Conservation (phyloP, 2,797 vertebrate species). For the Crenuchus spilurus region DNA sequence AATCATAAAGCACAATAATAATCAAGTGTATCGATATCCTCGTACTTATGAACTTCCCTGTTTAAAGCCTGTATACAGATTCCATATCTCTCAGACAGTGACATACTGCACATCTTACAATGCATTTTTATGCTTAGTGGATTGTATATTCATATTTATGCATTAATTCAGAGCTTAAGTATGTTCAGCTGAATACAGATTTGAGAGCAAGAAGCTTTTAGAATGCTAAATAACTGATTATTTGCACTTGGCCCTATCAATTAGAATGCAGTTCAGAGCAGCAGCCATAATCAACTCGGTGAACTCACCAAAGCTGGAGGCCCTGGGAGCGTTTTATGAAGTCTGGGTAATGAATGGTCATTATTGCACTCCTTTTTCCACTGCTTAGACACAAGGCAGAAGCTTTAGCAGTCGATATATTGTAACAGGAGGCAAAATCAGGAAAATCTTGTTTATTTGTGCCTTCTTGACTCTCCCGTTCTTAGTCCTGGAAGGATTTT, state of each 20-base stretch:
- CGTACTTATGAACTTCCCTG: too few relatives aligned
- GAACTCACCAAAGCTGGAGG: constrained; percentile 55
- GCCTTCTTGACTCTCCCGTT: not conserved
- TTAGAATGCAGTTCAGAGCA: constrained; percentile 26
- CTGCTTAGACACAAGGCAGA: not conserved
- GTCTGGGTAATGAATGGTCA: constrained; percentile 56
- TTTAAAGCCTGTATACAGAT: not conserved
- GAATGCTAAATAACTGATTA: constrained; percentile 33
- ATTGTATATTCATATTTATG: constrained; percentile 10
- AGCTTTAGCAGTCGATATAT: not conserved
- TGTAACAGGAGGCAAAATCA: not conserved
- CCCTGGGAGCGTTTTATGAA: constrained; percentile 57
- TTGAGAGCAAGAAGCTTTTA: constrained; percentile 8
- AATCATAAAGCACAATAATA: too few relatives aligned
- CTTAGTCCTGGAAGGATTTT: constrained; percentile 49
- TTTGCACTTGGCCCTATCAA: constrained; percentile 28
- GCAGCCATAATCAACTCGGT: constrained; percentile 60
- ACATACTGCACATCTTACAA: not conserved
- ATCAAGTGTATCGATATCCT: too few relatives aligned
- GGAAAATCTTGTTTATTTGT: constrained; percentile 14
- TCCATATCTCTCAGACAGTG: not conserved
- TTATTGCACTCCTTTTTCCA: constrained; percentile 42
- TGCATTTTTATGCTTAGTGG: not conserved
- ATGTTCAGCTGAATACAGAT: constrained; percentile 15
- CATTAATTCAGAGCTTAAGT: constrained; percentile 20